Evolutionary conservation across 2,888 invertebrate species (phyloP).

Genomic region (Trachelus iudaicus): DNA sequence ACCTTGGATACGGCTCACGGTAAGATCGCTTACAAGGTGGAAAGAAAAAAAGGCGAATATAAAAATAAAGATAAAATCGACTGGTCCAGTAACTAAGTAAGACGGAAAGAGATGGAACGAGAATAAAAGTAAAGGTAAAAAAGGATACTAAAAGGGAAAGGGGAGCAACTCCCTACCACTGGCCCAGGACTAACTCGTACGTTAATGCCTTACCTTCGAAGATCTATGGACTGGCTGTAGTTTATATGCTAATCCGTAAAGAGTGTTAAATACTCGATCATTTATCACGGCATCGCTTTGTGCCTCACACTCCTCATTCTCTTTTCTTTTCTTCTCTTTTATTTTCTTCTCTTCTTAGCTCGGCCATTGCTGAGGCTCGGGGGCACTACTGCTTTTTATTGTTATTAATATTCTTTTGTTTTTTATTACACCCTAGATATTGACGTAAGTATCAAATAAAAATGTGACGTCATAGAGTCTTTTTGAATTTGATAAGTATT

Average conservation of each 20-base stretch:
- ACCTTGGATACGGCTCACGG: no score
- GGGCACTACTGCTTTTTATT: slow-evolving; percentile 14
- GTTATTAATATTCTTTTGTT: slow-evolving; percentile 5
- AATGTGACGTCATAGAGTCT: no score
- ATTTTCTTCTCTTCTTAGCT: slow-evolving; percentile 8
- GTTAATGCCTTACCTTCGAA: slow-evolving; percentile 64
- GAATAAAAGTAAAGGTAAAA: no score
- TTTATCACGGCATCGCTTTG: slow-evolving; percentile 63
- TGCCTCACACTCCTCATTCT: slow-evolving; percentile 40
- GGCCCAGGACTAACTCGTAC: slow-evolving; percentile 46
- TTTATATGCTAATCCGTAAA: slow-evolving; percentile 67
- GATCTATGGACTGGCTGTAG: slow-evolving; percentile 66
- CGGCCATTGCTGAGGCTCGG: background rate
- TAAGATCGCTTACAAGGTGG: background rate
- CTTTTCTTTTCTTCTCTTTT: slow-evolving; percentile 16
- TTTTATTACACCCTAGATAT: background rate
- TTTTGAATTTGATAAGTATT: no score
- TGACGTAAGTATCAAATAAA: background rate
- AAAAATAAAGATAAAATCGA: no score
- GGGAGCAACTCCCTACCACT: slow-evolving; percentile 17
- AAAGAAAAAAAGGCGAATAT: slow-evolving; percentile 6
- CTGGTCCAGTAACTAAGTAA: no score
- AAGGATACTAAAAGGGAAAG: no score
- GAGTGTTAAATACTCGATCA: slow-evolving; percentile 67
- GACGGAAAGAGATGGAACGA: no score